Percentiles rank a stretch among this genome's conserved stretches.
These are phyloP conservation scores for Macrostomum lignano DNA, from an alignment of 1,140 invertebrate species.

Conservation along the genomic window DNA sequence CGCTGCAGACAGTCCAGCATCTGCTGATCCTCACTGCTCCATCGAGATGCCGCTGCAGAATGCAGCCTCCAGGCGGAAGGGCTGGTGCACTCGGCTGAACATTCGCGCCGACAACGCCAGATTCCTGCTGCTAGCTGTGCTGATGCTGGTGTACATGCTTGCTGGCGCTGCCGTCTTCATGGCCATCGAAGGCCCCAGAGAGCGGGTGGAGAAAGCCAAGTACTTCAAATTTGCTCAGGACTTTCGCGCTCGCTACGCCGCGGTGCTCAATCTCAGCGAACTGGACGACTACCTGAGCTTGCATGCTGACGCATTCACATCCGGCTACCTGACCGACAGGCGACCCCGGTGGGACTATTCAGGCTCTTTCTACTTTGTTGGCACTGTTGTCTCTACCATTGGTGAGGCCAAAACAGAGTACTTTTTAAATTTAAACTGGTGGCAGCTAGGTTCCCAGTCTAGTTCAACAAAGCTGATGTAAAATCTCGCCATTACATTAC, in stretches of 20 bases:
- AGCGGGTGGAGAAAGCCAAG: conserved; percentile 22
- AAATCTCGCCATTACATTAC: too few relatives aligned
- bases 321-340: conserved; percentile 31
- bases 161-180: conserved; percentile 36
- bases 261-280: conserved; percentile 28
- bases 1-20: too few relatives aligned
- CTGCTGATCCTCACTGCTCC: too few relatives aligned
- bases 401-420: too few relatives aligned
- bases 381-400: too few relatives aligned
- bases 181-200: conserved; percentile 32
- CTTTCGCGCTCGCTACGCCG: conserved; percentile 25
- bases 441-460: too few relatives aligned
- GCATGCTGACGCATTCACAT: conserved; percentile 34
- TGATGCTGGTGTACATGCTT: conserved; percentile 36
- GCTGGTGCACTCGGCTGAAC: conserved; percentile 23
- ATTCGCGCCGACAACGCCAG: conserved; percentile 38
- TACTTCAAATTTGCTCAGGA: conserved; percentile 29
- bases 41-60: neutral
- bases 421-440: too few relatives aligned
- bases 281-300: conserved; percentile 32
- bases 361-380: too few relatives aligned
- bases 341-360: conserved; percentile 36
- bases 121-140: conserved; percentile 35
- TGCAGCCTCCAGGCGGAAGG: conserved; percentile 7
- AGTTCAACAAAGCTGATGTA: too few relatives aligned